Evolutionary conservation across 2,888 invertebrate species (phyloP).

Genomic region (Chymomyza amoena): DNA sequence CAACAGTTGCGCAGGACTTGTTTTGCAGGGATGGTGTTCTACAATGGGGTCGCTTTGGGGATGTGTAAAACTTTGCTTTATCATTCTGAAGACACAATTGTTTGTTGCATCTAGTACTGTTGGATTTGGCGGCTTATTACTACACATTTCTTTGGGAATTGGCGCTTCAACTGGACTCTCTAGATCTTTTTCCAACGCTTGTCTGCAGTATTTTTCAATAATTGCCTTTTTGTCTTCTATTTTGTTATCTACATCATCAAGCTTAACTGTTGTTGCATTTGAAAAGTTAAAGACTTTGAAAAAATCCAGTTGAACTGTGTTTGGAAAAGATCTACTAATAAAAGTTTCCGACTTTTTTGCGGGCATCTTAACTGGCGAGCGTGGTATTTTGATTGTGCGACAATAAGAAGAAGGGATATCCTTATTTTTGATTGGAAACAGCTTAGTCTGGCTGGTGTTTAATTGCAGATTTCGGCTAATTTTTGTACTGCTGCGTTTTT

Average conservation of each 20-base stretch:
- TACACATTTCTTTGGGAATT: not conserved
- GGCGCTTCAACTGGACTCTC: not conserved
- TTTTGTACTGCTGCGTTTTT: not conserved
- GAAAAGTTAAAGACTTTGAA: constrained; percentile 35
- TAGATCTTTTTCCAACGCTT: not conserved
- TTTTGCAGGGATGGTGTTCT: too few species aligned
- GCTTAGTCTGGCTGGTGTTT: too few species aligned
- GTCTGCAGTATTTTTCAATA: not conserved
- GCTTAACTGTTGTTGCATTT: not conserved
- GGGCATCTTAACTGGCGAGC: too few species aligned
- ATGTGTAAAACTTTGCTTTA: not conserved
- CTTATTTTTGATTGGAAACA: not conserved
- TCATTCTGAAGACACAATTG: not conserved
- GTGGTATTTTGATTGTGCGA: accelerated
- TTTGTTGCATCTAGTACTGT: not conserved
- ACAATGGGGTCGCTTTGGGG: too few species aligned
- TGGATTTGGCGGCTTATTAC: not conserved
- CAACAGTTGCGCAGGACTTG: too few species aligned
- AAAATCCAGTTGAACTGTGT: constrained; percentile 26
- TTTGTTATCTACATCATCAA: not conserved
- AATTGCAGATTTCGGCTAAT: too few species aligned
- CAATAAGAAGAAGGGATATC: not conserved
- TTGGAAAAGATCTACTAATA: not conserved
- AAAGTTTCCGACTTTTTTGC: not conserved
- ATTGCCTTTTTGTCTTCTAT: constrained; percentile 24